Conservation (phyloP, 2,888 invertebrate genomes). For the Nephrotoma guestfalica region DNA sequence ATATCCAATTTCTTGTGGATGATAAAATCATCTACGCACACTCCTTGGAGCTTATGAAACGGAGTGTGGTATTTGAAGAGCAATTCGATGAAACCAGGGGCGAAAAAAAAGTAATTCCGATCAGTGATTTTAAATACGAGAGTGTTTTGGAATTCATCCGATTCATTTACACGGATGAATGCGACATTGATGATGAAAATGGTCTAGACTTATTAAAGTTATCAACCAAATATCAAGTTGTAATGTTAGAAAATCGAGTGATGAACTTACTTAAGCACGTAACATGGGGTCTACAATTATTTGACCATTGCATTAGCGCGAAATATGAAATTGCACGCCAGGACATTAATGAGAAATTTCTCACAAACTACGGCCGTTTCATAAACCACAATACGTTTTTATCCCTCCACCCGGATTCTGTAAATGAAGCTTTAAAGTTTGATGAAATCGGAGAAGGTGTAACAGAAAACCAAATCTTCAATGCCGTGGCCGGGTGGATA, state of each 20-base stretch:
- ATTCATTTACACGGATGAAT: neutral
- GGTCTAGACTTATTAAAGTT: neutral
- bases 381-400: neutral
- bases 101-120: too few relatives aligned
- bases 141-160: neutral
- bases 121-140: neutral
- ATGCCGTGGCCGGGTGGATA: neutral
- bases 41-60: too few relatives aligned
- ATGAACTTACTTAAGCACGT: neutral
- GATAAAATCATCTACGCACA: too few relatives aligned
- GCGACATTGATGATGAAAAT: neutral
- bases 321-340: neutral
- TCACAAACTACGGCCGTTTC: neutral
- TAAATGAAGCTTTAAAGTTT: neutral
- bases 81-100: too few relatives aligned
- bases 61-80: too few relatives aligned
- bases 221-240: neutral
- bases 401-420: neutral
- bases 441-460: neutral
- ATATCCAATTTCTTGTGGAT: too few relatives aligned
- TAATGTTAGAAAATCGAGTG: neutral
- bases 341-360: neutral
- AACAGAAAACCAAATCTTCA: neutral
- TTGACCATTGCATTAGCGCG: neutral
- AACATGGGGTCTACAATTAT: neutral